Percentiles rank a stretch among this genome's conserved stretches.
Conservation (phyloP, 2,888 invertebrate species). For the Oscheius sp. region DNA sequence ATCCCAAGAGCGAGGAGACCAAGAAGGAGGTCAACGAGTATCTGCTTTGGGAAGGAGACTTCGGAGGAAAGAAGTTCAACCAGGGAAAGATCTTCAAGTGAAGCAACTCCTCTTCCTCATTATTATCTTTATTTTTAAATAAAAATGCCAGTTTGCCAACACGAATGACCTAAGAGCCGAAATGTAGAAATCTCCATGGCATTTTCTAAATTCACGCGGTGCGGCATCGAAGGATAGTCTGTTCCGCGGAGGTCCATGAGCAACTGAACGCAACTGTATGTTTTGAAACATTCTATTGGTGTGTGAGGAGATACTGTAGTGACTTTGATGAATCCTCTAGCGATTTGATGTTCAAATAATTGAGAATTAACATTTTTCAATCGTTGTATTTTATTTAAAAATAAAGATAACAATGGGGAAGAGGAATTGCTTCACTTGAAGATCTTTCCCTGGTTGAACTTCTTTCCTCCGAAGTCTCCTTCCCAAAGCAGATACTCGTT, state of each 20-base stretch:
- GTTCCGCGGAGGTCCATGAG: no score
- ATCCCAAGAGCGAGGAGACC: constrained; percentile 82
- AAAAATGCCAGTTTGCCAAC: no score
- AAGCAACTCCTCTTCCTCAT: no score
- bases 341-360: no score
- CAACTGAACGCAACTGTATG: no score
- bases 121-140: background rate
- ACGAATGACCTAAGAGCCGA: no score
- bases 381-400: background rate
- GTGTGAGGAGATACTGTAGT: no score
- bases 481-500: constrained; percentile 69
- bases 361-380: no score
- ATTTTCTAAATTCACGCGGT: background rate
- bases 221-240: no score
- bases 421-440: constrained; percentile 84
- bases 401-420: constrained; percentile 12
- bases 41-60: constrained; percentile 77
- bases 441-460: constrained; percentile 98
- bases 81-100: constrained; percentile 99
- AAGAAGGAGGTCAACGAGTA: constrained; percentile 69
- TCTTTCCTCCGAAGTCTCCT: constrained; percentile 85
- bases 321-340: no score
- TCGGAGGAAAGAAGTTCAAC: constrained; percentile 88
- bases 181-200: background rate
- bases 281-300: constrained; percentile 33